A percentile compares a stretch with the other conserved stretches of the same genome.
These are phyloP conservation scores for Champsocephalus gunnari DNA, from an alignment of 2,797 vertebrate genomes.

Conservation along the genomic window DNA sequence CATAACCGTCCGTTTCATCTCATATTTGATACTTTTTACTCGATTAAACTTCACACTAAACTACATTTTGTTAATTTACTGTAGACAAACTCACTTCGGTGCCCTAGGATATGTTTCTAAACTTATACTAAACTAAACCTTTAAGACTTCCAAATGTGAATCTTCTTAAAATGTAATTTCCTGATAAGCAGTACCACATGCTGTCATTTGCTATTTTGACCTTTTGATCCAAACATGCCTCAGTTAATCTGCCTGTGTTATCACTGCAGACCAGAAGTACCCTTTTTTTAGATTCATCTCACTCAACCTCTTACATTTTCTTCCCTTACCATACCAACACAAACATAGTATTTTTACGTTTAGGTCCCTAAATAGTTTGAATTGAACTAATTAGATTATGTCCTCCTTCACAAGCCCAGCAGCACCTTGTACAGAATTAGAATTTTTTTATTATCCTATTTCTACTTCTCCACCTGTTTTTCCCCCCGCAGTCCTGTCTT, in stretches of 20 bases:
- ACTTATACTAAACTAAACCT: neutral
- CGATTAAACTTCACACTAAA: neutral
- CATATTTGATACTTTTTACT: constrained; percentile 16
- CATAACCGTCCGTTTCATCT: constrained; percentile 45
- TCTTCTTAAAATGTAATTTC: constrained; percentile 6
- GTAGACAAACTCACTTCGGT: neutral
- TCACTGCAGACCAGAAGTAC: constrained; percentile 51
- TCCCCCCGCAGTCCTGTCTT: constrained; percentile 38
- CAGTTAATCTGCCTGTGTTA: constrained; percentile 48
- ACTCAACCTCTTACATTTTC: constrained; percentile 20
- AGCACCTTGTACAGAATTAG: constrained; percentile 62
- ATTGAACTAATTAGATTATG: constrained; percentile 72
- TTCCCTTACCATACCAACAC: constrained; percentile 33
- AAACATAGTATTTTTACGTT: constrained; percentile 53
- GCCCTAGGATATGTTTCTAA: neutral
- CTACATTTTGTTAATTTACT: constrained; percentile 6
- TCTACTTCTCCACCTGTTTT: constrained; percentile 51
- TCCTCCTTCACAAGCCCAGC: constrained; percentile 58
- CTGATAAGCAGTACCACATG: constrained; percentile 16
- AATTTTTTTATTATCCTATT: constrained; percentile 63
- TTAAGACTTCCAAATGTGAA: neutral
- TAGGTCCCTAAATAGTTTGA: constrained; percentile 68
- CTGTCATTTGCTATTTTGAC: constrained; percentile 50
- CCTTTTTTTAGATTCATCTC: constrained; percentile 48
- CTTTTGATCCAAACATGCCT: constrained; percentile 37